These are phyloP conservation scores for Characodon lateralis DNA, from an alignment of 2,797 vertebrate genomes.

Conservation along the genomic window DNA sequence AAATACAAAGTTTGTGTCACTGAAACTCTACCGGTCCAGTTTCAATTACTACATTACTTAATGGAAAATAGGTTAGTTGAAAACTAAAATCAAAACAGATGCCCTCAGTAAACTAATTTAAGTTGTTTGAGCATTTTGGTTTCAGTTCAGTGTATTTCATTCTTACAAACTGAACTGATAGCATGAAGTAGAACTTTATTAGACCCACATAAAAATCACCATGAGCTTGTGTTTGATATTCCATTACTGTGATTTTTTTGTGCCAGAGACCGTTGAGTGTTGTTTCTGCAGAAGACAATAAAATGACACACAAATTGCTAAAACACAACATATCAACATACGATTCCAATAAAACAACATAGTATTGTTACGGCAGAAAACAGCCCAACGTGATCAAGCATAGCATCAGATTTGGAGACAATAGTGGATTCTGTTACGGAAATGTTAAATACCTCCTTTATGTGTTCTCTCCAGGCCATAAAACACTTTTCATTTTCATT, in stretches of 20 bases:
- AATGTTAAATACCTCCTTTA: neutral
- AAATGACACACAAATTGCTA: neutral
- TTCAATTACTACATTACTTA: neutral
- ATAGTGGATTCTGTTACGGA: neutral
- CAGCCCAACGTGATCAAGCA: neutral
- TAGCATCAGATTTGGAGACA: neutral
- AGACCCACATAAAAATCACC: slow-evolving; percentile 44
- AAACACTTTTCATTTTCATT: neutral
- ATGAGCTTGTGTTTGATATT: slow-evolving; percentile 47
- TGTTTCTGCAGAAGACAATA: neutral
- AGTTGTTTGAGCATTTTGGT: slow-evolving; percentile 35
- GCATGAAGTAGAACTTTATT: slow-evolving; percentile 40
- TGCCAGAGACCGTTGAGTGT: slow-evolving; percentile 14
- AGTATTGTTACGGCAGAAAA: neutral
- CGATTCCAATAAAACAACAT: neutral
- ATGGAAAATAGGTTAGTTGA: neutral
- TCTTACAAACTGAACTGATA: slow-evolving; percentile 7
- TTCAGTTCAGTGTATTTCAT: slow-evolving; percentile 29
- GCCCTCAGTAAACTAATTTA: slow-evolving; percentile 32
- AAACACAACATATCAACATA: slow-evolving; percentile 5
- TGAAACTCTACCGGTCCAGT: no score
- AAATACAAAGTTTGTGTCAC: no score
- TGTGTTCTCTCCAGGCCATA: neutral
- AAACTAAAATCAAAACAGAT: neutral
- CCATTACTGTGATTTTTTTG: slow-evolving; percentile 29